phyloP scores from a whole-genome alignment of 2,888 invertebrate species.

The Pheosia gnoma region DNA sequence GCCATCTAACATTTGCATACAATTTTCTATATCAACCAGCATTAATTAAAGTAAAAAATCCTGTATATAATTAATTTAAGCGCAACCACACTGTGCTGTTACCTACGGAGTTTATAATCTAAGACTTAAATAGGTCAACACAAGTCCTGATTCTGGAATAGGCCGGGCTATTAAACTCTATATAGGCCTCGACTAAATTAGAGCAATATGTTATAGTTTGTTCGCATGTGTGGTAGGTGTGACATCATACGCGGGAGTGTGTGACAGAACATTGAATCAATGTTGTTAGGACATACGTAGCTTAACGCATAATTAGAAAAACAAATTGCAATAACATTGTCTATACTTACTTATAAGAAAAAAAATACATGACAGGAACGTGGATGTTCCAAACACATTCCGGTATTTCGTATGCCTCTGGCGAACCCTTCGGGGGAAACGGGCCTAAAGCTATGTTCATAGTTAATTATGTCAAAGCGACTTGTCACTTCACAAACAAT shows the following conservation, averaged over 20 bases:
- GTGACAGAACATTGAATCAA: no score
- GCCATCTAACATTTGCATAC: no score
- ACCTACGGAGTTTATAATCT: neutral
- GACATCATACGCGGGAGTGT: neutral
- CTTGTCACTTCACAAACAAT: neutral
- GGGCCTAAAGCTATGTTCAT: neutral
- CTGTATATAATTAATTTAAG: no score
- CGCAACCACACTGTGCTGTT: no score
- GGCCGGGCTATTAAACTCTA: neutral
- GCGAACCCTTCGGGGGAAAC: neutral
- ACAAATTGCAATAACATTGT: no score
- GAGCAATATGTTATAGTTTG: neutral
- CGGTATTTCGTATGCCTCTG: neutral
- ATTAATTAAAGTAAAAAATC: no score
- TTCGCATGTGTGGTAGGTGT: neutral
- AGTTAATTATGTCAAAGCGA: neutral
- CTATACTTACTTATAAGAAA: no score
- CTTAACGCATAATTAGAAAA: neutral
- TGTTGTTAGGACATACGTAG: neutral
- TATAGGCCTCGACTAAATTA: neutral
- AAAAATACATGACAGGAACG: no score
- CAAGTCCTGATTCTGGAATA: neutral
- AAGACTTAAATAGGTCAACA: neutral
- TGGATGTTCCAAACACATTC: no score
- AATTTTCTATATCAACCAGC: no score